Evolutionary conservation across 2,888 invertebrate genomes (phyloP).

Genomic region (Eulithis prunata): DNA sequence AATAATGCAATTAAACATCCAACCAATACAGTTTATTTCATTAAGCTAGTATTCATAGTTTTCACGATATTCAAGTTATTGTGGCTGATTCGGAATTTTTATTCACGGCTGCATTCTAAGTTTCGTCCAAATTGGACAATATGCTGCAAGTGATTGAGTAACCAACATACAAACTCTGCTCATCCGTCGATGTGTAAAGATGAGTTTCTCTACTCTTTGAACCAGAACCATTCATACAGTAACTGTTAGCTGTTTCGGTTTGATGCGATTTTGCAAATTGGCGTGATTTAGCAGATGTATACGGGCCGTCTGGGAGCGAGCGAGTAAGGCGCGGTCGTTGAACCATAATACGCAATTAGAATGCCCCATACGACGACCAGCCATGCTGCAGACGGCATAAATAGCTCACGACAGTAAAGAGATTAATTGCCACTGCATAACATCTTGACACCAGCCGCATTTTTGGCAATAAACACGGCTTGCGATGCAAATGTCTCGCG

Average conservation of each 20-base stretch:
- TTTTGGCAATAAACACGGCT: constrained; percentile 49
- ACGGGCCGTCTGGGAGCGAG: constrained; percentile 61
- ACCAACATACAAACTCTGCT: too few species aligned
- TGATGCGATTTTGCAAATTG: constrained; percentile 69
- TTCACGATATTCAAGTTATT: too few species aligned
- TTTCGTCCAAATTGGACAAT: too few species aligned
- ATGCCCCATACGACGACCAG: constrained; percentile 78
- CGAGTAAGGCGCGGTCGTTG: constrained; percentile 70
- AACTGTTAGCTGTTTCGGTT: constrained; percentile 25
- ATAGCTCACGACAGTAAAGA: constrained; percentile 73
- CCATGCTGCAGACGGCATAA: constrained; percentile 73
- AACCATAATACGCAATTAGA: constrained; percentile 82
- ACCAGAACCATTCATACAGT: constrained; percentile 12
- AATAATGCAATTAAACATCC: too few species aligned
- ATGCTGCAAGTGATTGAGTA: too few species aligned
- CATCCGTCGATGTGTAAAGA: constrained; percentile 4
- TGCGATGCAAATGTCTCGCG: constrained; percentile 42
- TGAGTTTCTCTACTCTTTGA: constrained; percentile 10
- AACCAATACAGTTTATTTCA: too few species aligned
- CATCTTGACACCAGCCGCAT: constrained; percentile 47
- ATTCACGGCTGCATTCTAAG: not conserved
- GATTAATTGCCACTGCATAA: constrained; percentile 72
- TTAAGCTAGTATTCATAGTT: too few species aligned
- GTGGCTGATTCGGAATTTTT: too few species aligned
- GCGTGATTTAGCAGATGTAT: constrained; percentile 58